A percentile compares a stretch with the other conserved stretches of the same genome.
Conservation (phyloP, 2,888 invertebrate genomes). For the Cantharis lateralis region DNA sequence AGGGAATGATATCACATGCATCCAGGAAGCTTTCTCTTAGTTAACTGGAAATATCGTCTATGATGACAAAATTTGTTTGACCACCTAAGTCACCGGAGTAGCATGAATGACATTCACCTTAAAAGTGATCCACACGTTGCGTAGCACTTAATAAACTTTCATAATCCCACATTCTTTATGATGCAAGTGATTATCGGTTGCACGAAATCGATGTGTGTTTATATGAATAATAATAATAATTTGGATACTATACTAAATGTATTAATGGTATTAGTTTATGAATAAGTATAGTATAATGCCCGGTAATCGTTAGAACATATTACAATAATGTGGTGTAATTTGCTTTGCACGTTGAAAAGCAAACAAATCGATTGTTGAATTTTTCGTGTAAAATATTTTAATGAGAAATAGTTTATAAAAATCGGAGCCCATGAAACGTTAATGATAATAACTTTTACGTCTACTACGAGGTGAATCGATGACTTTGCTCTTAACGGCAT, state of each 20-base stretch:
- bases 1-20: too few relatives aligned
- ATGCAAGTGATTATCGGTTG: not conserved
- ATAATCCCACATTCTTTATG: not conserved
- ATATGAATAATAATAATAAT: not conserved
- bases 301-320: not conserved
- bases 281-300: not conserved
- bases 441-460: slow-evolving; percentile 36
- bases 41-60: too few relatives aligned
- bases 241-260: not conserved
- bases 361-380: not conserved
- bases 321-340: not conserved
- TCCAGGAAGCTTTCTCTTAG: too few relatives aligned
- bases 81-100: not conserved
- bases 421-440: slow-evolving; percentile 33
- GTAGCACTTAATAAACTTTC: not conserved
- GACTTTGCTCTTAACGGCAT: slow-evolving; percentile 55
- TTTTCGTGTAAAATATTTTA: slow-evolving; percentile 10
- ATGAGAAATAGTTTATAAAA: slow-evolving; percentile 24
- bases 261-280: not conserved
- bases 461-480: slow-evolving; percentile 48
- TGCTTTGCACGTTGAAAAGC: not conserved
- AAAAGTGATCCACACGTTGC: not conserved
- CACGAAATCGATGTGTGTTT: not conserved
- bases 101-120: not conserved
- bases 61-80: not conserved